These are phyloP conservation scores for Phymastichus coffea DNA, from an alignment of 1,140 invertebrate genomes.

Conservation along the genomic window DNA sequence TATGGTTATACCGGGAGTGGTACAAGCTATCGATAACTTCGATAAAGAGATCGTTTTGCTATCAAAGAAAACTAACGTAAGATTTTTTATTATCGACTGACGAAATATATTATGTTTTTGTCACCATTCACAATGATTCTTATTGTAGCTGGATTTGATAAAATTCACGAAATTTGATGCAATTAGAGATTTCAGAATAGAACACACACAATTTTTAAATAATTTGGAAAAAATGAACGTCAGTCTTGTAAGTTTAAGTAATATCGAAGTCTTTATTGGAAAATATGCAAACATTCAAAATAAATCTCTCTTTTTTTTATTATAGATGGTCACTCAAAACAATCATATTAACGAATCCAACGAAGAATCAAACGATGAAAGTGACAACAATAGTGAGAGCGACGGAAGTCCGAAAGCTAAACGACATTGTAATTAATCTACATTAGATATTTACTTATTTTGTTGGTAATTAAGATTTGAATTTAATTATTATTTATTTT, in stretches of 20 bases:
- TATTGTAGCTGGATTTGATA: slow-evolving; percentile 47
- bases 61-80: slow-evolving; percentile 60
- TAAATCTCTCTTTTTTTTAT: too few relatives aligned
- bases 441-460: too few relatives aligned
- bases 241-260: slow-evolving; percentile 45
- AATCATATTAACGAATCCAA: neutral
- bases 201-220: slow-evolving; percentile 52
- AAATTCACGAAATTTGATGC: slow-evolving; percentile 59
- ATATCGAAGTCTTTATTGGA: too few relatives aligned
- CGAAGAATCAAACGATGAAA: neutral
- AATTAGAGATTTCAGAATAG: slow-evolving; percentile 61
- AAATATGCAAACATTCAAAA: too few relatives aligned
- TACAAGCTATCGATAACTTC: slow-evolving; percentile 63
- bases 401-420: neutral
- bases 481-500: too few relatives aligned
- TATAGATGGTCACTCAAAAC: too few relatives aligned
- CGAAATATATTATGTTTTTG: too few relatives aligned
- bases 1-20: slow-evolving; percentile 59
- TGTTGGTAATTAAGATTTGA: too few relatives aligned
- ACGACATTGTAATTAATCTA: too few relatives aligned
- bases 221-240: slow-evolving; percentile 51
- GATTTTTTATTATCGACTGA: too few relatives aligned
- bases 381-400: neutral
- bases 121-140: neutral
- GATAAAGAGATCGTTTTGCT: slow-evolving; percentile 60